A percentile compares a stretch with the other conserved stretches of the same genome.
Evolutionary conservation across 2,797 vertebrate species (phyloP).

Genomic region (Manis pentadactyla): DNA sequence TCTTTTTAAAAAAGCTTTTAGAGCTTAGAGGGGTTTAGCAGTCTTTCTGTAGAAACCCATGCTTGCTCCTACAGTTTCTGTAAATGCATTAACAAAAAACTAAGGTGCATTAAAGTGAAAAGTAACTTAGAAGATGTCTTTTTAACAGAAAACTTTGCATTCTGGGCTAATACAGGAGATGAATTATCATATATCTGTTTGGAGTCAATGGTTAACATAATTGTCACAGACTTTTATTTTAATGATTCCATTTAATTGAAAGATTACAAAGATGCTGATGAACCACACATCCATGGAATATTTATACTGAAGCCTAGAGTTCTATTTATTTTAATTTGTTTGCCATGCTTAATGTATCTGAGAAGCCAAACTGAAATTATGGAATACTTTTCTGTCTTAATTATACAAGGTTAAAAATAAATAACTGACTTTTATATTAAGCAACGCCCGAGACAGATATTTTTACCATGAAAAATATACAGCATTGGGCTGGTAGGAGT

Average conservation of each 20-base stretch:
- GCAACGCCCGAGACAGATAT: not conserved
- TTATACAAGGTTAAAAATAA: slow-evolving; percentile 54
- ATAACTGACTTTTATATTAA: slow-evolving; percentile 54
- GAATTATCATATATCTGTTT: slow-evolving; percentile 6
- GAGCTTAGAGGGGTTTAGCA: slow-evolving; percentile 41
- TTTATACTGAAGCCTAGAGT: slow-evolving; percentile 68
- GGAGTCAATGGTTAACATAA: slow-evolving; percentile 42
- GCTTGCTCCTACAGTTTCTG: not conserved
- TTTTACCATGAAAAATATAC: slow-evolving; percentile 57
- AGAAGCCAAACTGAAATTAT: slow-evolving; percentile 75
- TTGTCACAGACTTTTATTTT: not conserved
- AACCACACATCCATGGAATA: slow-evolving; percentile 68
- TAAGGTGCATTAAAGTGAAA: slow-evolving; percentile 5
- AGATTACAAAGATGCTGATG: slow-evolving; percentile 79
- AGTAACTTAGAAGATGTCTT: slow-evolving; percentile 21
- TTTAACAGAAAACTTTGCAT: slow-evolving; percentile 57
- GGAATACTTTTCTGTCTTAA: slow-evolving; percentile 75
- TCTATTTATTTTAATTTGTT: slow-evolving; percentile 72
- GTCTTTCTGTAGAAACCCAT: slow-evolving; percentile 8
- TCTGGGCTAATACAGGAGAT: not conserved
- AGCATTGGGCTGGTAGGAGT: not conserved
- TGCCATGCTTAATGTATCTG: slow-evolving; percentile 64
- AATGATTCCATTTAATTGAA: slow-evolving; percentile 78
- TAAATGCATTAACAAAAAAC: slow-evolving; percentile 49
- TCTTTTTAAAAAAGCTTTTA: slow-evolving; percentile 56